These are phyloP conservation scores for Eulacestoma nigropectus DNA, from an alignment of 2,113 vertebrate genomes.

Conservation along the genomic window DNA sequence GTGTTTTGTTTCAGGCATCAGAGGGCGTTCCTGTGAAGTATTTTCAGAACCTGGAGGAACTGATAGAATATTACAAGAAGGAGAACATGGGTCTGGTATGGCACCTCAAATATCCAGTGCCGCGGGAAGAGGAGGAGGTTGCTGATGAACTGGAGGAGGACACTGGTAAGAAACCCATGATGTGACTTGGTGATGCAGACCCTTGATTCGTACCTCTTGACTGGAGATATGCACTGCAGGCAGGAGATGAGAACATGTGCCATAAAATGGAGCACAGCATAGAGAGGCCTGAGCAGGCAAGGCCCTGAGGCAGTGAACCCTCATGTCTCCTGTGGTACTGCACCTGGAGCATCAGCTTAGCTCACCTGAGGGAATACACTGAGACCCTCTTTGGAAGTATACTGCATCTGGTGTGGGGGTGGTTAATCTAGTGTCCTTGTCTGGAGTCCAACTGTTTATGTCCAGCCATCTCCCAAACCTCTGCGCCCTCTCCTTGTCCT, in stretches of 20 bases:
- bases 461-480: not conserved
- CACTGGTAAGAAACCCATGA: constrained; percentile 72
- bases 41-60: constrained; percentile 83
- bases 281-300: not conserved
- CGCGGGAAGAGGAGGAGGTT: constrained; percentile 81
- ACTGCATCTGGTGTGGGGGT: not conserved
- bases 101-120: constrained; percentile 86
- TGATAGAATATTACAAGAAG: constrained; percentile 93
- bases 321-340: not conserved
- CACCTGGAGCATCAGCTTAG: not conserved
- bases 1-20: constrained; percentile 80
- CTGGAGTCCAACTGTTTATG: not conserved
- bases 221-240: not conserved
- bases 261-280: not conserved
- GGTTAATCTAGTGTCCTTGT: not conserved
- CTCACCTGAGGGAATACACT: not conserved
- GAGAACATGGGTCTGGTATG: constrained; percentile 94
- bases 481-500: not conserved
- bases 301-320: not conserved
- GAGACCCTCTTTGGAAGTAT: not conserved
- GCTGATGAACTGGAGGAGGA: constrained; percentile 82
- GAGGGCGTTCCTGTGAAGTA: constrained; percentile 91
- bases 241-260: not conserved
- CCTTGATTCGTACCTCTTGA: not conserved
- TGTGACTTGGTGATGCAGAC: not conserved